phyloP scores from a whole-genome alignment of 23 tunicate genomes.

The Styela plicata region DNA sequence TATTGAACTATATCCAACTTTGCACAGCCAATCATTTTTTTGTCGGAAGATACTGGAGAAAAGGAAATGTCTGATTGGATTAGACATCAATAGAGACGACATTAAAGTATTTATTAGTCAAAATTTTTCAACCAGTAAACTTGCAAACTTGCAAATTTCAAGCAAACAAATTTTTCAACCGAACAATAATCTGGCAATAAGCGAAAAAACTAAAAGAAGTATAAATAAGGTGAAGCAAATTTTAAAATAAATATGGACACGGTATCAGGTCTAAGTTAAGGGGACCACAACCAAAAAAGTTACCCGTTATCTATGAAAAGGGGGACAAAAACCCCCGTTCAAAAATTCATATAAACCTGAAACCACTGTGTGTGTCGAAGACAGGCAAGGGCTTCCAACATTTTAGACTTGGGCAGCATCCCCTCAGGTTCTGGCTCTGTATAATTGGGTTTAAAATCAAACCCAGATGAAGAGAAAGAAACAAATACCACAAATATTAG shows the following conservation, averaged over 20 bases:
- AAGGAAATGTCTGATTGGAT: no score
- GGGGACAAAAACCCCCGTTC: background rate
- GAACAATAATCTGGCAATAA: no score
- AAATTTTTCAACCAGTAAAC: no score
- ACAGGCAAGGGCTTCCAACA: conserved; percentile 82
- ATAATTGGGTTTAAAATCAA: conserved; percentile 23
- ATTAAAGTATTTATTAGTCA: no score
- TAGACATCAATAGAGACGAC: no score
- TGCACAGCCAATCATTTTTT: no score
- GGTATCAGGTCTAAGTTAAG: conserved; percentile 46
- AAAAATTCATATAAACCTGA: conserved; percentile 45
- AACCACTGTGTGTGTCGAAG: conserved; percentile 91
- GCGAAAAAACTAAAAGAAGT: no score
- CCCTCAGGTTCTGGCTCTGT: conserved; percentile 40
- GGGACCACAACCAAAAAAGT: background rate
- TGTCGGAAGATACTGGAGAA: no score
- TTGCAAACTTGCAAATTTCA: no score
- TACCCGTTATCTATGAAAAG: background rate
- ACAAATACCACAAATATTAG: conserved; percentile 1
- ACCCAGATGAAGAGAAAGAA: conserved; percentile 21
- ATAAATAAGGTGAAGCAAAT: background rate
- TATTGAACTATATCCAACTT: no score
- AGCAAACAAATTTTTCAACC: no score
- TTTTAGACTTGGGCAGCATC: conserved; percentile 51
- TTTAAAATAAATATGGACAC: conserved; percentile 30